Conservation (phyloP, 2,888 invertebrate species). For the Yponomeuta cagnagella region DNA sequence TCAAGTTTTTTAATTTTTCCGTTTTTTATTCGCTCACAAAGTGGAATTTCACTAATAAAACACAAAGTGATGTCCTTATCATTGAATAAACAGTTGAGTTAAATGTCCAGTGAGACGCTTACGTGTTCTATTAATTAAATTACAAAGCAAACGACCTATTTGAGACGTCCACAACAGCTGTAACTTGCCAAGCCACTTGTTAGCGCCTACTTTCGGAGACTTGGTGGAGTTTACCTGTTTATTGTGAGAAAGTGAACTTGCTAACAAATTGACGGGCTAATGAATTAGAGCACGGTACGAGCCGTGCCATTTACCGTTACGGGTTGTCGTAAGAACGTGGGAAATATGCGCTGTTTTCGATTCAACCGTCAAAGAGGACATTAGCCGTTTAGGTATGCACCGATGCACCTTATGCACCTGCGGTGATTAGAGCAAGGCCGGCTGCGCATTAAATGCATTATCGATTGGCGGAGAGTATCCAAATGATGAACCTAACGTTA, state of each 20-base stretch:
- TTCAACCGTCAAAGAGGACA: slow-evolving; percentile 18
- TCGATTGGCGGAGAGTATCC: background rate
- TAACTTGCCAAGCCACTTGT: slow-evolving; percentile 33
- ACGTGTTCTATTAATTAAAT: slow-evolving; percentile 24
- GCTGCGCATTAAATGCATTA: background rate
- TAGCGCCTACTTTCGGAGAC: slow-evolving; percentile 62
- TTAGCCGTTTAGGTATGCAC: slow-evolving; percentile 24
- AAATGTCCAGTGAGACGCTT: background rate
- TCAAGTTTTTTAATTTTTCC: background rate
- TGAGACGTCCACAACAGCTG: slow-evolving; percentile 37
- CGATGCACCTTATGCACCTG: slow-evolving; percentile 56
- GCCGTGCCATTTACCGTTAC: slow-evolving; percentile 61
- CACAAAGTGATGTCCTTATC: background rate
- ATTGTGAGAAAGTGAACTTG: slow-evolving; percentile 56
- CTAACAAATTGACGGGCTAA: slow-evolving; percentile 42
- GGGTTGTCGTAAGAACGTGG: slow-evolving; percentile 40
- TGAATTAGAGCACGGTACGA: slow-evolving; percentile 33
- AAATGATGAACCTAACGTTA: background rate
- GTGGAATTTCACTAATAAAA: background rate
- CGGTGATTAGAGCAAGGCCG: slow-evolving; percentile 23
- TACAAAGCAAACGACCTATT: slow-evolving; percentile 22
- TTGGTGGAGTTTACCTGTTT: slow-evolving; percentile 46
- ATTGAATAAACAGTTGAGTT: background rate
- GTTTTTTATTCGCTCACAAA: background rate
- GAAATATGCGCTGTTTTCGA: slow-evolving; percentile 50